phyloP scores from a whole-genome alignment of 2,113 vertebrate species.

The Eulemur rufifrons region DNA sequence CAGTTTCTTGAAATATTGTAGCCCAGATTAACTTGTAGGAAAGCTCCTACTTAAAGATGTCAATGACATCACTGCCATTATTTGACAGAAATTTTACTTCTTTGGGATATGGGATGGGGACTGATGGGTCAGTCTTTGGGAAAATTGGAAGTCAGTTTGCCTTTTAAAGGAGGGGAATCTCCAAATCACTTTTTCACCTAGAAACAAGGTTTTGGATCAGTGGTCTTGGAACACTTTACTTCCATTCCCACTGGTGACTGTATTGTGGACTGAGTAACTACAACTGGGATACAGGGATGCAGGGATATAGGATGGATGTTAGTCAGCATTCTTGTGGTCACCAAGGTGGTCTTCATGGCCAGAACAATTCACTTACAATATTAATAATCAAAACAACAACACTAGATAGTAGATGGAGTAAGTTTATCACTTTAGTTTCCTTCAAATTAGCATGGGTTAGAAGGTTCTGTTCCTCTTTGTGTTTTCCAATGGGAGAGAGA shows the following conservation, averaged over 20 bases:
- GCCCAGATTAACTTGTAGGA: background rate
- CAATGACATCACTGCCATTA: background rate
- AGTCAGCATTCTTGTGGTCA: background rate
- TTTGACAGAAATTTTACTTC: background rate
- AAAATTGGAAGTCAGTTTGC: conserved; percentile 25
- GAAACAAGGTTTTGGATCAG: background rate
- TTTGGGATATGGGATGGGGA: background rate
- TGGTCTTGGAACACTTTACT: background rate
- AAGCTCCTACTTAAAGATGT: background rate
- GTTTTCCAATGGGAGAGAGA: background rate
- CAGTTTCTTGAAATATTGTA: background rate
- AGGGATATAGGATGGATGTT: background rate
- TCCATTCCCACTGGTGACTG: background rate
- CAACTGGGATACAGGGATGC: background rate
- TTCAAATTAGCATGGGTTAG: background rate
- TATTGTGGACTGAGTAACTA: background rate
- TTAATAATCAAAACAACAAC: background rate
- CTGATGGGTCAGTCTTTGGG: background rate
- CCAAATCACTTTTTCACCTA: background rate
- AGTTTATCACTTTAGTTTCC: conserved; percentile 9
- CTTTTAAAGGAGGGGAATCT: background rate
- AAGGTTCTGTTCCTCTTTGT: background rate
- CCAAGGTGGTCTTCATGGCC: background rate
- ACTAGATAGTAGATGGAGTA: background rate
- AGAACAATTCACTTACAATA: background rate